Evolutionary conservation across 2,888 invertebrate species (phyloP), one percentile per base, ranked within the genome.

Genomic region (Drosophila anceps): DNA sequence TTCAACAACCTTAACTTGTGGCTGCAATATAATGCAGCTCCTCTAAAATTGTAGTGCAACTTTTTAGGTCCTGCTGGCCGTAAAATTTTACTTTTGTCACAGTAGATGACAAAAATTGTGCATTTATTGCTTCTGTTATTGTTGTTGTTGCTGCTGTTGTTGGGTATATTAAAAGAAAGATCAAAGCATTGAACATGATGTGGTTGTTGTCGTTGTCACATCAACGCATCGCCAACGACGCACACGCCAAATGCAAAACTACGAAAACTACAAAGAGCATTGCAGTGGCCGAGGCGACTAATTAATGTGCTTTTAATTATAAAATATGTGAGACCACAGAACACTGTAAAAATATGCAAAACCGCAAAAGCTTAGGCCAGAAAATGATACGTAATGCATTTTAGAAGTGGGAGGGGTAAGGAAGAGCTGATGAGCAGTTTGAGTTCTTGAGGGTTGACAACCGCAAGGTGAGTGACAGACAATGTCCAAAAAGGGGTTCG

Each of bases 141-240:
- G 63, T 44, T 60, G 50, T 24, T 54, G 33, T 12, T 33, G 33
- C 62, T 75, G 44, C 60, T 65, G 65, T 54, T 62, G 51, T 31
- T 57, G 37, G 29, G 31, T 64, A 58, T 77, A 69, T 69, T 43
- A 63, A 67, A 75, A 39, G 37, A 83, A 81, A 88, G 89, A 90
- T 90, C 91, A 90, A 90, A 90, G 69, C 65, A 66, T 62, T 78
- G 69, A 51, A 20, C 65, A 65, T 71, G 63, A 44, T 75, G 75
- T 75, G 76, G 84, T 78, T 77, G 75, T 80, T 81, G 79, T 75
- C 88, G 91, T 91, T 92, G 91, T 88, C 91, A 92, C 91, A 91
- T 91, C 91, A 91, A 91, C 91, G 90, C 90, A 78, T 79, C 79
- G 79, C 84, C 81, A 82, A 82, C 79, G 72, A 80, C 80, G 82